Conservation (phyloP, 2,113 vertebrate species). For the Sula dactylatra region DNA sequence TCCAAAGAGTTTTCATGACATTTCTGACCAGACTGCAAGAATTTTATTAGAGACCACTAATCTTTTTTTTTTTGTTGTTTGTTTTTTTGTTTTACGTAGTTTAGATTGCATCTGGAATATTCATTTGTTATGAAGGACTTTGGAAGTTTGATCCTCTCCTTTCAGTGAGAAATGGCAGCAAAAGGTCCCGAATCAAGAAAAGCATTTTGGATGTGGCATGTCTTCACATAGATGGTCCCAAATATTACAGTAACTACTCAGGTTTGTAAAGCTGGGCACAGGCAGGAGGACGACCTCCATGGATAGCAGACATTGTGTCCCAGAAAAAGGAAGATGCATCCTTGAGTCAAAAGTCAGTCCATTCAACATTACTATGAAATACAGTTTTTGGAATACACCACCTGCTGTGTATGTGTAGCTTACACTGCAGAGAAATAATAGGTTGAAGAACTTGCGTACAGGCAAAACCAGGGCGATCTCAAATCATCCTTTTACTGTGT, state of each 20-base stretch:
- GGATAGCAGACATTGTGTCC: not conserved
- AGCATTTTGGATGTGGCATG: not conserved
- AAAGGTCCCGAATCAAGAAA: not conserved
- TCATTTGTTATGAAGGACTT: not conserved
- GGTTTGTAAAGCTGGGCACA: not conserved
- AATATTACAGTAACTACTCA: not conserved
- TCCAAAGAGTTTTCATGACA: not conserved
- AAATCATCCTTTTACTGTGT: not conserved
- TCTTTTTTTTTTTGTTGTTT: no score
- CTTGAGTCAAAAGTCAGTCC: not conserved
- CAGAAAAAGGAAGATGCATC: not conserved
- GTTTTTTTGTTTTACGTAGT: not conserved
- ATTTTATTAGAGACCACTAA: not conserved
- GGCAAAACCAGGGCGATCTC: not conserved
- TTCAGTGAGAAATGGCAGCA: not conserved
- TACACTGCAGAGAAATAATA: not conserved
- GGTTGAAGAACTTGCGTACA: not conserved
- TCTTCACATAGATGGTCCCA: not conserved
- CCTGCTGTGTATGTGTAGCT: not conserved
- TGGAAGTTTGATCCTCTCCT: not conserved
- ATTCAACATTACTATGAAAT: not conserved
- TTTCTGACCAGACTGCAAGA: not conserved
- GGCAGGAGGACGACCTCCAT: not conserved
- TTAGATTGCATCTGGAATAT: not conserved
- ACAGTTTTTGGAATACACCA: not conserved